phyloP scores from a whole-genome alignment of 2,113 vertebrate species.

The Glaucomys volans region DNA sequence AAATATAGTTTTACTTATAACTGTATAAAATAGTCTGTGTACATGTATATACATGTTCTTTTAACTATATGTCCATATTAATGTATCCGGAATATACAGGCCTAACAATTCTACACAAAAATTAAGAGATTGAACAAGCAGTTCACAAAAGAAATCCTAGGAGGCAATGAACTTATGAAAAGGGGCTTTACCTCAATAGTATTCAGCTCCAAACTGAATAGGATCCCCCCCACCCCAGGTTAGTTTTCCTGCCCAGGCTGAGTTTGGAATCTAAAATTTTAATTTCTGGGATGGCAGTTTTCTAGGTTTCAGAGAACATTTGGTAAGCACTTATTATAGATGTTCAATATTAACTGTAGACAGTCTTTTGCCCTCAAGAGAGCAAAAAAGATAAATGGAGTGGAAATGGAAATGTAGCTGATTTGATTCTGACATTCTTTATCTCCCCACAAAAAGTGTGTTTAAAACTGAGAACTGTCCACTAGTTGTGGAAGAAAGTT shows the following conservation, averaged over 20 bases:
- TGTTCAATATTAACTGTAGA: background rate
- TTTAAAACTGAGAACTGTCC: background rate
- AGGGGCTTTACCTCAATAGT: background rate
- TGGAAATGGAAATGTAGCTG: background rate
- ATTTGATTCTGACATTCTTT: background rate
- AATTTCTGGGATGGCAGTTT: background rate
- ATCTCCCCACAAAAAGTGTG: background rate
- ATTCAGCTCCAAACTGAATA: background rate
- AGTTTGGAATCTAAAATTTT: background rate
- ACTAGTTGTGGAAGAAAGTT: background rate
- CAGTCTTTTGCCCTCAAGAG: background rate
- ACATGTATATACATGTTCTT: background rate
- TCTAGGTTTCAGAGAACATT: background rate
- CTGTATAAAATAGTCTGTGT: background rate
- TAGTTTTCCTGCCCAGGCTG: background rate
- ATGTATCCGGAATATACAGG: background rate
- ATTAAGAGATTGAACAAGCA: background rate
- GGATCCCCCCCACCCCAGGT: background rate
- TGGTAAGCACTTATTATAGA: background rate
- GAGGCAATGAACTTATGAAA: background rate
- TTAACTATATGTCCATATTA: background rate
- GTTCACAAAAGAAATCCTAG: background rate
- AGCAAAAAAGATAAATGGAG: background rate
- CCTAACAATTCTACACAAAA: background rate
- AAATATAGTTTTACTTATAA: background rate